These are phyloP conservation scores for Semibalanus balanoides DNA, from an alignment of 1,140 invertebrate genomes.

Conservation along the genomic window DNA sequence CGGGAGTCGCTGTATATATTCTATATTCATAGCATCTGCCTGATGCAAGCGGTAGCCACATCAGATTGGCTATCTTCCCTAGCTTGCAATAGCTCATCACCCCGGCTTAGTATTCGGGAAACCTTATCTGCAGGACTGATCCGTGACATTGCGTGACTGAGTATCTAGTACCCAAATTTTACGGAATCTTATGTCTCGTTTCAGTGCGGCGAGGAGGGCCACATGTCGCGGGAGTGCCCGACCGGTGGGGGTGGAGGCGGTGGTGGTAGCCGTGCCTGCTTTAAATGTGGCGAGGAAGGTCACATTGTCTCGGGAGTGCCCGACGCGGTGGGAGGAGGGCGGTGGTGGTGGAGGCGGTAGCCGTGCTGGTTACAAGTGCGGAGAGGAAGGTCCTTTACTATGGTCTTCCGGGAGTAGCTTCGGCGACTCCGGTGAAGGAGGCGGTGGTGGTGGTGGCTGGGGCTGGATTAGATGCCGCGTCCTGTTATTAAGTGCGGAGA, in stretches of 20 bases:
- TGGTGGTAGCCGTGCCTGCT: constrained; percentile 9
- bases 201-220: constrained; percentile 26
- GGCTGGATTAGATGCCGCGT: too few species aligned
- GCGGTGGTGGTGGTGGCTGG: constrained; percentile 28
- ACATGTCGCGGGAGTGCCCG: constrained; percentile 23
- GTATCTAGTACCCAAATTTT: too few species aligned
- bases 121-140: too few species aligned
- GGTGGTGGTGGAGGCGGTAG: constrained; percentile 16
- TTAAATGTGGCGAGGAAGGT: constrained; percentile 26
- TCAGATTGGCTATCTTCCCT: too few species aligned
- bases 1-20: too few species aligned
- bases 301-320: constrained; percentile 24
- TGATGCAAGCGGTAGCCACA: too few species aligned
- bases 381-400: constrained; percentile 23
- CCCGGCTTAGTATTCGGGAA: too few species aligned
- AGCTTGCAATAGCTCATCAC: too few species aligned
- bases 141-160: too few species aligned
- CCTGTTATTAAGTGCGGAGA: too few species aligned
- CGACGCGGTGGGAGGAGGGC: constrained; percentile 14
- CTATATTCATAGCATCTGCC: too few species aligned
- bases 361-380: constrained; percentile 26
- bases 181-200: too few species aligned
- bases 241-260: constrained; percentile 15
- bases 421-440: constrained; percentile 15
- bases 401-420: constrained; percentile 19